Base-by-base conservation (phyloP, 2,113 vertebrate species). In the Sinosuthora webbiana region DNA sequence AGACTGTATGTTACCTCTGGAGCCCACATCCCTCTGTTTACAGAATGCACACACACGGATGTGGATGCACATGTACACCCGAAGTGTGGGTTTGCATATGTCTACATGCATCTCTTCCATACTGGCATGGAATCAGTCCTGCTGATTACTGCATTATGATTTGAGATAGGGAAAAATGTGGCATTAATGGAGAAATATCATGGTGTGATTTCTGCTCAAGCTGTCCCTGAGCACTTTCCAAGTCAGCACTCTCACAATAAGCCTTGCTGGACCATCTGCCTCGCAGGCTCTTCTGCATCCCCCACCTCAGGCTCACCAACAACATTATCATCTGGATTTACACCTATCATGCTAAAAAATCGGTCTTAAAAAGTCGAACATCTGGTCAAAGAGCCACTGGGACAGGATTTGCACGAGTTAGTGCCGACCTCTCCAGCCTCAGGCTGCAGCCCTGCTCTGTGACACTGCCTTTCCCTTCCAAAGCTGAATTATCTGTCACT, bases 181-280 rank as follows among this genome's bases (percentile, higher is more conserved):
- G 30, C 37, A 30, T 64, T 74, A 35, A 55, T 8, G 13, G 75
- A 74, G 39, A 77, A 65, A 73, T 6, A 28, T 37, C 13, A 0
- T 5, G 16, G 50, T 42, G 22, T 31, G 45, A n/a, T 73, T 31
- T 16, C 37, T 65, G 55, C 17, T 24, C 68, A 41, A 45, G 65
- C 64, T 83, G 88, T n/a, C 88, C n/a, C 62, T 23, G 56, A 60
- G 65, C 86, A 63, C 82, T 91, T 87, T 22, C 93, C 80, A n/a
- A 91, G 75, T 39, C 71, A 47, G 70, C 47, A 9, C 44, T 8
- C 33, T 65, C 76, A 37, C 65, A 60, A 39, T 13, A n/a, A 86
- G 27, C 64, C 45, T 53, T 31, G 68, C 73, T 31, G 57, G 75
- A 35, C 70, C 74, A 41, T 42, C 68, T 73, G 71, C 76, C 56